Conservation (phyloP, 1,140 invertebrate species). For the Danaus plexippus region DNA sequence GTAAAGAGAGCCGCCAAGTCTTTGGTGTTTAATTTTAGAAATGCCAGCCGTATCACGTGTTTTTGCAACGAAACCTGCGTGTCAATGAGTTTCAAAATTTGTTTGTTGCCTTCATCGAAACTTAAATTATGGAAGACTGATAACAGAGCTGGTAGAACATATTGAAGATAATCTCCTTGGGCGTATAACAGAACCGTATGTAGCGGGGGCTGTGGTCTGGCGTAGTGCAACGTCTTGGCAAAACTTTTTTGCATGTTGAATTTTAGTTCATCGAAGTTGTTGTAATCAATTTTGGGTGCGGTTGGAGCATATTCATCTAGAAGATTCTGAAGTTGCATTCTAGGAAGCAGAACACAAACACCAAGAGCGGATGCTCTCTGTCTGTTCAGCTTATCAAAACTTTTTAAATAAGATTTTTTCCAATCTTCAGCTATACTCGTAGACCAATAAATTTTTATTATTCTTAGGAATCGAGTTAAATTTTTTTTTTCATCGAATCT, state of each 20-base stretch:
- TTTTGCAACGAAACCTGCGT: slow-evolving; percentile 49
- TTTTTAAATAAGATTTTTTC: slow-evolving; percentile 21
- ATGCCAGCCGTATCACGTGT: slow-evolving; percentile 43
- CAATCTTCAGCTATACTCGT: slow-evolving; percentile 29
- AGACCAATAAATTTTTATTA: slow-evolving; percentile 47
- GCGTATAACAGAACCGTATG: slow-evolving; percentile 36
- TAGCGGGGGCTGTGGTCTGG: slow-evolving; percentile 37
- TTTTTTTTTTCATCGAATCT: slow-evolving; percentile 21
- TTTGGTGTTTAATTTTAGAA: slow-evolving; percentile 30
- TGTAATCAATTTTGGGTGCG: slow-evolving; percentile 34
- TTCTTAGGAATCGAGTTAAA: slow-evolving; percentile 31
- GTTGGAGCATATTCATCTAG: slow-evolving; percentile 38
- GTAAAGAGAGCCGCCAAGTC: slow-evolving; percentile 31
- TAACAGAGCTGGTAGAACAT: slow-evolving; percentile 38
- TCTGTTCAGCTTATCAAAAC: slow-evolving; percentile 19
- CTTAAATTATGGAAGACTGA: slow-evolving; percentile 49
- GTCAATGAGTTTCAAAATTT: slow-evolving; percentile 36
- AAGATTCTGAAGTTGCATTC: slow-evolving; percentile 23
- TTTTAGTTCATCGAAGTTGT: slow-evolving; percentile 24
- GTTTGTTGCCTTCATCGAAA: slow-evolving; percentile 16
- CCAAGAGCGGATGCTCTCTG: slow-evolving; percentile 33
- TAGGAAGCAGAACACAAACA: slow-evolving; percentile 31
- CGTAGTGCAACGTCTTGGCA: slow-evolving; percentile 43
- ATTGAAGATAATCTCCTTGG: slow-evolving; percentile 48
- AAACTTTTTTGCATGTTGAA: slow-evolving; percentile 37